Base-by-base conservation (phyloP, 2,888 invertebrate genomes). In the Hyalella azteca region DNA sequence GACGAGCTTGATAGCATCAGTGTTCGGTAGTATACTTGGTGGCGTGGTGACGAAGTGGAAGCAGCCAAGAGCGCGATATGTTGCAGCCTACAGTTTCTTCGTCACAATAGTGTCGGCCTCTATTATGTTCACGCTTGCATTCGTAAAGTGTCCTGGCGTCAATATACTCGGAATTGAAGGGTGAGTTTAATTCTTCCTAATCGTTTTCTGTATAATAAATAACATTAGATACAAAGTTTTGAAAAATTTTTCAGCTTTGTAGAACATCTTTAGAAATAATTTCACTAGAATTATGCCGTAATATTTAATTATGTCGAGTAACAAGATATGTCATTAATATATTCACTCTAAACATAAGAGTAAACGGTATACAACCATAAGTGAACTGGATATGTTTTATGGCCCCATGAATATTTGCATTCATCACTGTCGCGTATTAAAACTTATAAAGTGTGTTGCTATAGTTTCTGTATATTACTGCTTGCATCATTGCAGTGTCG, bases 41-140 rank as follows among this genome's bases (percentile, higher is more conserved):
- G 86, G 86, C 13, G 73, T 85, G 11, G 79, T 86, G 11, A 48
- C 85, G 32, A 82, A 86, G 49, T 78, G 81, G 75, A 73, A 82
- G 50, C 79, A 79, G 32, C 85, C 85, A 4, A 81, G 83, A 4
- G 82, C 85, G 13, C 49, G 81, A 19, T 80, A 79, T 60, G 84
- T 85, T 26, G 79, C 84, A 2, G 84, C 81, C 19, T 85, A 85
- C 80, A 81, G 81, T 49, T 73, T 83, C 77, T 79, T 85, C 77
- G 49, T 85, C 79, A 84, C 84, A 73, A 73, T 84, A 32, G 75
- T 85, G n/a, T 78, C 76, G 50, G 76, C 82, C 49, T 78, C 77
- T 29, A 79, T 82, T n/a, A 80, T 85, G 77, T 19, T 82, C 15
- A 50, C 78, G 22, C 83, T 85, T 59, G 84, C 83, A 82, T 77